Conservation (phyloP, 2,888 invertebrate genomes). For the Eulithis prunata region DNA sequence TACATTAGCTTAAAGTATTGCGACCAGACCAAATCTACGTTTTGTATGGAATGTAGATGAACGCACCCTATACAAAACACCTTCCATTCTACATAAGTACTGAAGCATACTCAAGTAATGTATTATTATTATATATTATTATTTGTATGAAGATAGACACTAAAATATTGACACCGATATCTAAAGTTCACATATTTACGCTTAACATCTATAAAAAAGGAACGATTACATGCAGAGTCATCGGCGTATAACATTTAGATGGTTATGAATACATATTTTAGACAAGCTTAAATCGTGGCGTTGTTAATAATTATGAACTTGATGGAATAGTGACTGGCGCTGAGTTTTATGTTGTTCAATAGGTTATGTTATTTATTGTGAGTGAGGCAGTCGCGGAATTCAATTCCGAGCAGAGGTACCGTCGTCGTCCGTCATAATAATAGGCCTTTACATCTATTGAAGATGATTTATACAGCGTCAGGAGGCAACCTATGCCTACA, state of each 20-base stretch:
- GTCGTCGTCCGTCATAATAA: no score
- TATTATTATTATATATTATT: no score
- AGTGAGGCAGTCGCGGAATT: slow-evolving; percentile 11
- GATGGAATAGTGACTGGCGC: background rate
- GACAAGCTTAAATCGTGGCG: background rate
- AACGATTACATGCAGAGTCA: slow-evolving; percentile 20
- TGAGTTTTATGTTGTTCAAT: background rate
- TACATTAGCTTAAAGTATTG: background rate
- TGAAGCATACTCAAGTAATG: background rate
- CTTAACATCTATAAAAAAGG: slow-evolving; percentile 35
- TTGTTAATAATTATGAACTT: background rate
- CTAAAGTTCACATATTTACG: slow-evolving; percentile 14
- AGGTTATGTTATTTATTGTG: background rate
- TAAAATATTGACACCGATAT: slow-evolving; percentile 11
- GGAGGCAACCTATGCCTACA: no score
- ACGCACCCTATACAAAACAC: background rate
- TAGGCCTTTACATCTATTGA: no score
- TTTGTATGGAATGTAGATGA: background rate
- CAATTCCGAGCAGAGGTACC: slow-evolving; percentile 6
- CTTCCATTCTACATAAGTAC: background rate
- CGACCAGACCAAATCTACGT: no score
- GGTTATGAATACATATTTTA: background rate
- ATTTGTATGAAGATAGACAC: slow-evolving; percentile 19
- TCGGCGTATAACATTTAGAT: background rate
- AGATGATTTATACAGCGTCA: no score